phyloP scores from a whole-genome alignment of 2,797 vertebrate species.

The Myotis myotis region DNA sequence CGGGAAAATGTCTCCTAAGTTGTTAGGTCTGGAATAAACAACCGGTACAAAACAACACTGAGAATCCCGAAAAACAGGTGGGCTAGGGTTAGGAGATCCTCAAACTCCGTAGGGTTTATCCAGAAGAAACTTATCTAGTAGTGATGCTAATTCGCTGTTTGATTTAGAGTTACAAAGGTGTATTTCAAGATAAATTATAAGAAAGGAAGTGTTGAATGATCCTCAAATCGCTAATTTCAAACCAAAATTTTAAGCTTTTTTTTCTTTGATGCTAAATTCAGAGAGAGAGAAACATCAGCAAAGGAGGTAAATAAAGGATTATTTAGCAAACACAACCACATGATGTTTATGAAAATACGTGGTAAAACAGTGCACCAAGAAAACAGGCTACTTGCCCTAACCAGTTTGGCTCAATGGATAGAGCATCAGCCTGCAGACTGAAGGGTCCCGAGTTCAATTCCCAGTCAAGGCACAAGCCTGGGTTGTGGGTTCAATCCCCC shows the following conservation, averaged over 20 bases:
- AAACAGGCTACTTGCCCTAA: not conserved
- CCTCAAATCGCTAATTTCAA: not conserved
- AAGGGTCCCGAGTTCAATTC: too few species aligned
- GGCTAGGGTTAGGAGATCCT: not conserved
- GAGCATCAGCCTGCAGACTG: too few species aligned
- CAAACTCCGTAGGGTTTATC: not conserved
- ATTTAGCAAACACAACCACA: constrained; percentile 37
- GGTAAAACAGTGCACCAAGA: not conserved
- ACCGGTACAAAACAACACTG: not conserved
- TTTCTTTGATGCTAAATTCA: not conserved
- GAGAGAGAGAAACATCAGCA: not conserved
- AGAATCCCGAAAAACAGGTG: not conserved
- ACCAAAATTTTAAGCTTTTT: not conserved
- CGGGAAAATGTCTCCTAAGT: not conserved
- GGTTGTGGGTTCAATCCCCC: too few species aligned
- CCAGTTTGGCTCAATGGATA: too few species aligned
- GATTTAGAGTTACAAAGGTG: not conserved
- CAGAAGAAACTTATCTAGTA: not conserved
- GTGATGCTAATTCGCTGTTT: not conserved
- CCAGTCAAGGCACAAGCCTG: too few species aligned
- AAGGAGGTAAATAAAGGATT: not conserved
- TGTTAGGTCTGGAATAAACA: not conserved
- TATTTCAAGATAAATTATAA: not conserved
- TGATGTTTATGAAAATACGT: constrained; percentile 13
- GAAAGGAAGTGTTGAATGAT: not conserved